phyloP scores from a whole-genome alignment of 2,888 invertebrate genomes.

The Acleris sparsana region DNA sequence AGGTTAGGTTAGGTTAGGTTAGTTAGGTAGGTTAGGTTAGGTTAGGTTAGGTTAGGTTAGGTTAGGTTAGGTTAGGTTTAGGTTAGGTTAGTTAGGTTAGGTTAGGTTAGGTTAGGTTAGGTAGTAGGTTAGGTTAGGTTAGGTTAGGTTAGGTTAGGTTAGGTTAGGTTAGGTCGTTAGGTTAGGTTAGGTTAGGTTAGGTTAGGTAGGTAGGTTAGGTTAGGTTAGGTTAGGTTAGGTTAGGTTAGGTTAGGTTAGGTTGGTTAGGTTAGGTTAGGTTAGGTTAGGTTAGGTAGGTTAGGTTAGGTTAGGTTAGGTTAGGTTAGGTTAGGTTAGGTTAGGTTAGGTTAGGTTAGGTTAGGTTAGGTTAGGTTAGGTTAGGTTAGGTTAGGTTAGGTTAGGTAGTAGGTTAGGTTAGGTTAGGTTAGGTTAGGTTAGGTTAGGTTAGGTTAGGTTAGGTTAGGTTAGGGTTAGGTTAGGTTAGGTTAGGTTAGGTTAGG shows the following conservation, averaged over 20 bases:
- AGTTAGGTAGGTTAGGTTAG: too few relatives aligned
- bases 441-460: too few relatives aligned
- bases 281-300: too few relatives aligned
- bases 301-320: background rate
- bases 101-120: too few relatives aligned
- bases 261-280: background rate
- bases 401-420: slow-evolving; percentile 1
- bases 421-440: background rate
- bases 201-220: slow-evolving; percentile 1
- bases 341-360: background rate
- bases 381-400: slow-evolving; percentile 1
- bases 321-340: slow-evolving; percentile 1
- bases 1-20: slow-evolving; percentile 1
- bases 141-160: background rate
- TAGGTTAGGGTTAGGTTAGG: too few relatives aligned
- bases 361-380: background rate
- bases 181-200: slow-evolving; percentile 1
- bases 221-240: slow-evolving; percentile 1
- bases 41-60: background rate
- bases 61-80: too few relatives aligned
- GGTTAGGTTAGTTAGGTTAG: too few relatives aligned
- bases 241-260: slow-evolving; percentile 1
- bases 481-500: too few relatives aligned
- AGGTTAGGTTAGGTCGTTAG: too few relatives aligned
- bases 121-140: background rate